Percentiles rank a stretch among this genome's conserved stretches.
phyloP scores from a whole-genome alignment of 2,888 invertebrate species.

The Stegophylla sp. region DNA sequence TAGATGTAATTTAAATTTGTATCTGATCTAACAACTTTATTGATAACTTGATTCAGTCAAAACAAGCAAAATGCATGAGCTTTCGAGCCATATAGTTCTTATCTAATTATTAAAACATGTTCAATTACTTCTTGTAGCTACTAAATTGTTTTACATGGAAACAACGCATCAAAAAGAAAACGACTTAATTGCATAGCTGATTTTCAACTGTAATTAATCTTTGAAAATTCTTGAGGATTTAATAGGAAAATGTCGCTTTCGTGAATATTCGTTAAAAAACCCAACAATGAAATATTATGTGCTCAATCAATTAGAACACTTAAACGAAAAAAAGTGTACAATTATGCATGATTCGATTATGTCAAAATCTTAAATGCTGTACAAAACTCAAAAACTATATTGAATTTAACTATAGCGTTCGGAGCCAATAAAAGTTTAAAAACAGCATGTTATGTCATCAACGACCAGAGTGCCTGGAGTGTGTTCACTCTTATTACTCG shows the following conservation, averaged over 20 bases:
- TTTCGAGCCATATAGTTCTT: too few relatives aligned
- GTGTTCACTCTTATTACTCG: background rate
- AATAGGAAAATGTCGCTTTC: background rate
- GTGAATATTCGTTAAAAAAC: background rate
- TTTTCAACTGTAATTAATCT: background rate
- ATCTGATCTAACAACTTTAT: too few relatives aligned
- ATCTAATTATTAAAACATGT: too few relatives aligned
- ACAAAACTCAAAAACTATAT: background rate
- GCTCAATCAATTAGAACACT: background rate
- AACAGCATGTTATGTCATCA: background rate
- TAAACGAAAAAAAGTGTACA: background rate
- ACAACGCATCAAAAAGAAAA: too few relatives aligned
- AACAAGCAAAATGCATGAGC: too few relatives aligned
- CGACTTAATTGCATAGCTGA: too few relatives aligned
- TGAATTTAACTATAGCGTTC: background rate
- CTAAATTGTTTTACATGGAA: too few relatives aligned
- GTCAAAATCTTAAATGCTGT: background rate
- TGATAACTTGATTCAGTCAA: too few relatives aligned
- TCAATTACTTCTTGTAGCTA: too few relatives aligned
- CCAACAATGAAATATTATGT: background rate
- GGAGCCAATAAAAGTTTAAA: background rate
- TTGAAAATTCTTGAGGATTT: background rate
- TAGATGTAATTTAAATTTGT: too few relatives aligned
- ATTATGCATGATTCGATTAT: background rate
- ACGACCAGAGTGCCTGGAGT: background rate